These are phyloP conservation scores for Tauraco erythrolophus DNA, from an alignment of 2,113 vertebrate genomes.

Conservation along the genomic window DNA sequence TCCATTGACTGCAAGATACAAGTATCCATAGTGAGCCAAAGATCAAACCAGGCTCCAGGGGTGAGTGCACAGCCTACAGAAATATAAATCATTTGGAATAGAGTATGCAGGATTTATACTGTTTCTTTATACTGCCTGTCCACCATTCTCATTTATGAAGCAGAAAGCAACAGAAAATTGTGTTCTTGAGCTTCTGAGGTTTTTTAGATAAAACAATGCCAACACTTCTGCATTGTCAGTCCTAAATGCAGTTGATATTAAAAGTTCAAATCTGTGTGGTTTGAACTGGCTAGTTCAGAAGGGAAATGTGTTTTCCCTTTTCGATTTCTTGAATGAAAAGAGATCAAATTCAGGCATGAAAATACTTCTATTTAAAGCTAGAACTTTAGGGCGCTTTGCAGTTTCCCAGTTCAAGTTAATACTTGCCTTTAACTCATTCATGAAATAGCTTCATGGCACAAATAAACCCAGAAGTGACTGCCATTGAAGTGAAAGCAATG, in stretches of 20 bases:
- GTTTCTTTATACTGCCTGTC: neutral
- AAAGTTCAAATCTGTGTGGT: neutral
- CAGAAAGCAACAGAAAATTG: neutral
- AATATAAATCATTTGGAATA: neutral
- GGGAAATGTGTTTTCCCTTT: neutral
- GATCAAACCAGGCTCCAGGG: neutral
- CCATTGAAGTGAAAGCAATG: neutral
- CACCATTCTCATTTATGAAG: neutral
- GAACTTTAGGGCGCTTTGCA: neutral
- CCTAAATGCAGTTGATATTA: neutral
- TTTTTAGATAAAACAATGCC: neutral
- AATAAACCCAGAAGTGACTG: neutral
- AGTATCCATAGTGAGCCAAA: neutral
- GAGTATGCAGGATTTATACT: neutral
- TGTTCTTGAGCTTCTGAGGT: neutral
- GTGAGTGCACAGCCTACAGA: neutral
- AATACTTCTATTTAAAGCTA: neutral
- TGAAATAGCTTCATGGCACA: neutral
- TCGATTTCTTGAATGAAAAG: neutral
- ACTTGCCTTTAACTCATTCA: neutral
- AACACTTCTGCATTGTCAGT: neutral
- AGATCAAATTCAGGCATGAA: neutral
- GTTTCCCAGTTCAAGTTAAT: neutral
- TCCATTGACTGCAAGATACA: neutral
- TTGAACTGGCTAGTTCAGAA: neutral